Percentiles rank a stretch among this genome's conserved stretches.
Evolutionary conservation across 1,140 invertebrate genomes (phyloP).

Genomic region (Drosophila ambigua): DNA sequence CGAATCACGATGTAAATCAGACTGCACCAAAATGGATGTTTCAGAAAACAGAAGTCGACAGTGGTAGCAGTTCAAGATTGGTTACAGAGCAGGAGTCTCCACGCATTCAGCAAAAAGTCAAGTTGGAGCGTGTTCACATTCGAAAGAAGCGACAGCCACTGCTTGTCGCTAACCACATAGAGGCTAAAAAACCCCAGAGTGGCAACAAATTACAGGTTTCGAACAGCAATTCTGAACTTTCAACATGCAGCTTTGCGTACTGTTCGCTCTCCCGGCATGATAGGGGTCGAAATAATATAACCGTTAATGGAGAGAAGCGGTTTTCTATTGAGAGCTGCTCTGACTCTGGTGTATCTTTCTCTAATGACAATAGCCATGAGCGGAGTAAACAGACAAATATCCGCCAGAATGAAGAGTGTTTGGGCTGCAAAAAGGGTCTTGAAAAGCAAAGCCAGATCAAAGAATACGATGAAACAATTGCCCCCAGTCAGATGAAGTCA

Average conservation of each 20-base stretch:
- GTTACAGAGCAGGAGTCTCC: constrained; percentile 23
- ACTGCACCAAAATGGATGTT: constrained; percentile 55
- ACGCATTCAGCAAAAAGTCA: constrained; percentile 38
- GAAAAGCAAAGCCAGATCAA: constrained; percentile 12
- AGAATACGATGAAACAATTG: constrained; percentile 8
- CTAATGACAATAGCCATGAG: constrained; percentile 40
- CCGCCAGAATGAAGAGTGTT: constrained; percentile 42
- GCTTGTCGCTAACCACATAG: constrained; percentile 66
- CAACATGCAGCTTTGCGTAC: constrained; percentile 35
- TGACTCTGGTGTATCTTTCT: constrained; percentile 58
- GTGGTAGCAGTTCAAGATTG: not conserved
- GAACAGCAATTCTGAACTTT: not conserved
- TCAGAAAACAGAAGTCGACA: constrained; percentile 20
- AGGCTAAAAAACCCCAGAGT: constrained; percentile 1
- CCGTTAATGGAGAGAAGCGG: constrained; percentile 44
- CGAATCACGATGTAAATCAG: not conserved
- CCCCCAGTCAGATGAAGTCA: not conserved
- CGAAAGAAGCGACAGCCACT: constrained; percentile 73
- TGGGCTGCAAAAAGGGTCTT: constrained; percentile 42
- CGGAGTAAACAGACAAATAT: constrained; percentile 44
- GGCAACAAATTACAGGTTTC: not conserved
- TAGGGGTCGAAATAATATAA: constrained; percentile 1
- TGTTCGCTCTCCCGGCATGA: not conserved
- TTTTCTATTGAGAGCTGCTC: constrained; percentile 61
- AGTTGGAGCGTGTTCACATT: constrained; percentile 68